These are phyloP conservation scores for Spisula subtruncata DNA, from an alignment of 2,888 invertebrate species.

Conservation along the genomic window DNA sequence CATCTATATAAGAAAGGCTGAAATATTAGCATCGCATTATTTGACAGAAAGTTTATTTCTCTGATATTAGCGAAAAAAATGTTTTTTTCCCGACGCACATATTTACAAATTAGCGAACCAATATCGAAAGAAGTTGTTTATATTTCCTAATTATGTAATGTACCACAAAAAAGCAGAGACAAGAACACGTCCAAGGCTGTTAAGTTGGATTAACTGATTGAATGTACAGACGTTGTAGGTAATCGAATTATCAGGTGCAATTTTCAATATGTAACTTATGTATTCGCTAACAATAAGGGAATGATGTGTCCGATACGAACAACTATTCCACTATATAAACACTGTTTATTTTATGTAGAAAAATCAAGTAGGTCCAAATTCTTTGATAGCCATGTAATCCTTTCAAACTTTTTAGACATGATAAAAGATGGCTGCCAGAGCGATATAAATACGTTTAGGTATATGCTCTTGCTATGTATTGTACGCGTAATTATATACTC, in stretches of 20 bases:
- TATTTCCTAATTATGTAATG: constrained; percentile 12
- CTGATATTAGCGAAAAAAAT: not conserved
- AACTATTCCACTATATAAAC: too few species aligned
- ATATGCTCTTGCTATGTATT: too few species aligned
- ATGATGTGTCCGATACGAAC: too few species aligned
- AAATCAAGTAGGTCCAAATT: too few species aligned
- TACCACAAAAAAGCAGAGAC: not conserved
- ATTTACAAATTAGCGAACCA: constrained; percentile 15
- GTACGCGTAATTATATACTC: too few species aligned
- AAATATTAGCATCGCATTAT: not conserved
- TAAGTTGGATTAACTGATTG: constrained; percentile 8
- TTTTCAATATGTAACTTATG: not conserved
- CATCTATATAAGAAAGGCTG: not conserved
- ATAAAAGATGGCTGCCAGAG: too few species aligned
- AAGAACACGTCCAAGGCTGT: not conserved
- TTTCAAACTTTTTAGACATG: too few species aligned
- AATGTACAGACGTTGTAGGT: not conserved
- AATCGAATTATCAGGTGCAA: not conserved
- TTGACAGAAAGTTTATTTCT: not conserved
- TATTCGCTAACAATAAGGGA: constrained; percentile 27
- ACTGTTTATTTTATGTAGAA: too few species aligned
- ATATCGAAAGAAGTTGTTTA: constrained; percentile 19
- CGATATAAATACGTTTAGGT: too few species aligned
- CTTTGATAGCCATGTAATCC: too few species aligned
- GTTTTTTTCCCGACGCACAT: not conserved